Evolutionary conservation across 2,113 vertebrate genomes (phyloP), one percentile per base, ranked within the genome.

Genomic region (Myanophis thanlyinensis): DNA sequence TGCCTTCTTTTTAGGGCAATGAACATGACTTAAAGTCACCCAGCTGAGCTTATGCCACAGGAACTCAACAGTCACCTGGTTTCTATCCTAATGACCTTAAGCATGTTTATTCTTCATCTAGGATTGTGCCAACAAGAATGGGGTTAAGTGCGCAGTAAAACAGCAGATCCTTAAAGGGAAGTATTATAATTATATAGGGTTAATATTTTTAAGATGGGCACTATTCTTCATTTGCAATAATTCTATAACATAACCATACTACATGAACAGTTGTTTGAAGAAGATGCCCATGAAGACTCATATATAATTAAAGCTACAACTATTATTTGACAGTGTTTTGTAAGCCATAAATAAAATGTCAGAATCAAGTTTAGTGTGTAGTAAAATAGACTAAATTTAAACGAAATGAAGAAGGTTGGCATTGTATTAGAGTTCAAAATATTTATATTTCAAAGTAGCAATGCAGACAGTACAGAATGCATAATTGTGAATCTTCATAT

Each of bases 311-410:
- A 20, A 89, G 35, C 51, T 12, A 44, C 87, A 85, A 93, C 40
- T 52, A 15, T 92, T 15, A 30, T 59, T 52, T 92, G 91, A 91
- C 48, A 87, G 13, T 46, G 11, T 13, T 92, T 92, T 73, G 56
- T 88, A 88, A 88, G 52, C 67, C n/a, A 67, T 88, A 88, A 92
- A 88, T 88, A 88, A 92, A 73, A 44, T 59, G 51, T 92, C 35
- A 52, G 53, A 88, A 51, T 51, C 12, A 59, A 59, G 56, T 54
- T 18, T 25, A 59, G 25, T 59, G 25, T 59, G 56, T 27, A 59
- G 13, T 40, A 62, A 85, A n/a, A 91, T 30, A 67, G 6, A 40
- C 46, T 18, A 91, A 85, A 47, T 87, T 87, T 91, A 22, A 47
- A 62, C 54, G 59, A 86, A 59, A 10, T 59, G 30, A 12, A 88